Evolutionary conservation across 2,113 vertebrate genomes (phyloP), one percentile per base, ranked within the genome.

Genomic region (Xyliphius kryptos): DNA sequence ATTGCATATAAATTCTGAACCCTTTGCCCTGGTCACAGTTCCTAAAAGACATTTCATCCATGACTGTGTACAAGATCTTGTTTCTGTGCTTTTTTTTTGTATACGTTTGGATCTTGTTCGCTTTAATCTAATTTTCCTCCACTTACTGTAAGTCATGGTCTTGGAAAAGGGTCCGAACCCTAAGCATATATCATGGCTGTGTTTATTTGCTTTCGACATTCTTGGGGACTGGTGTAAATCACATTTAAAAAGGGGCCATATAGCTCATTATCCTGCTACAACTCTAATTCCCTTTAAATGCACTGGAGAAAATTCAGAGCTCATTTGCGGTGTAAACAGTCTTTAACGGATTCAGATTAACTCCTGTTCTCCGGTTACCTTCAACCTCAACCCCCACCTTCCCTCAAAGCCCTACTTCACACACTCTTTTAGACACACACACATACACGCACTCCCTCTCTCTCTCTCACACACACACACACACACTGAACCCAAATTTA

Each of bases 271-370:
- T 73, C 79, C 67, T 61, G 58, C 76, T 79, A 72, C 75, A 79
- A 74, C 64, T 76, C 71, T 74, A 82, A 85, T 84, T 80, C 80
- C 61, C 74, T 47, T 65, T 66, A 77, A 83, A 79, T 69, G 76
- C 81, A 77, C 69, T 71, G 73, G 80, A 83, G 80, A 84, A 81
- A 79, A 82, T 81, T 85, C 85, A 86, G 81, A 78, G 65, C 79
- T 86, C 80, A 80, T 85, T 84, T 83, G 81, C 73, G 85, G 81
- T 80, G 84, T 86, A 88, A 88, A 88, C 85, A 87, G 76, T 75
- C 81, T 82, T 82, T 81, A 79, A 82, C 82, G 81, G 79, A 82
- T 83, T 83, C 79, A 84, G 83, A 88, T 85, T 82, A 87, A 79
- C 78, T 82, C 79, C 32, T 56, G 36, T 51, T 81, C 76, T 87